Conservation (phyloP, 2,113 vertebrate genomes). For the Myotis lucifugus region DNA sequence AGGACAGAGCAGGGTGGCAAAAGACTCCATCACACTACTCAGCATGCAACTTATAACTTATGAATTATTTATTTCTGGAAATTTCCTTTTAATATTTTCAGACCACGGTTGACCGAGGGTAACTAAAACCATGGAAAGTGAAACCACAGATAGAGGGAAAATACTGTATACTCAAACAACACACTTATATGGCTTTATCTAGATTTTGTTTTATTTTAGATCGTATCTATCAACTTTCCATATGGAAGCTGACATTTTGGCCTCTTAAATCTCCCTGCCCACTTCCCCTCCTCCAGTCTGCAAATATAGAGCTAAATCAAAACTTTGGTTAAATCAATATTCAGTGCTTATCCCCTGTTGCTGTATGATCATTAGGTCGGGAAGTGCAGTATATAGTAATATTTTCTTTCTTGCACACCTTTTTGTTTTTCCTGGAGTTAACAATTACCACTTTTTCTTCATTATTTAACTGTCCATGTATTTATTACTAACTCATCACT, state of each 20-base stretch:
- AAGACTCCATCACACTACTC: not conserved
- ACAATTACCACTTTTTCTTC: not conserved
- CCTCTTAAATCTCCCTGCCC: not conserved
- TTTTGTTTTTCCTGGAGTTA: not conserved
- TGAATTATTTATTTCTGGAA: not conserved
- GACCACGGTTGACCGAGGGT: not conserved
- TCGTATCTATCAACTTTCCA: not conserved
- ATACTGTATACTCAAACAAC: not conserved
- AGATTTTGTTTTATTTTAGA: not conserved
- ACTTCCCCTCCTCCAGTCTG: not conserved
- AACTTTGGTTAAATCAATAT: not conserved
- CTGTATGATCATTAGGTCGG: not conserved
- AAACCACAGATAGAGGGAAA: not conserved
- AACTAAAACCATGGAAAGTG: not conserved
- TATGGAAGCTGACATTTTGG: not conserved
- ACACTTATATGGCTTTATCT: not conserved
- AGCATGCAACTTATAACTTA: not conserved
- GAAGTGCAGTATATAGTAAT: not conserved
- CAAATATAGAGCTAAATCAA: not conserved
- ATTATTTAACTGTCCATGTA: not conserved
- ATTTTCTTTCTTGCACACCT: not conserved
- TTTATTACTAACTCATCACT: not conserved
- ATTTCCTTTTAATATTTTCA: not conserved
- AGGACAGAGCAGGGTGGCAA: not conserved
- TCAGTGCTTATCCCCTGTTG: not conserved